Evolutionary conservation across 2,797 vertebrate species (phyloP).

Genomic region (Serranus cabrilla): DNA sequence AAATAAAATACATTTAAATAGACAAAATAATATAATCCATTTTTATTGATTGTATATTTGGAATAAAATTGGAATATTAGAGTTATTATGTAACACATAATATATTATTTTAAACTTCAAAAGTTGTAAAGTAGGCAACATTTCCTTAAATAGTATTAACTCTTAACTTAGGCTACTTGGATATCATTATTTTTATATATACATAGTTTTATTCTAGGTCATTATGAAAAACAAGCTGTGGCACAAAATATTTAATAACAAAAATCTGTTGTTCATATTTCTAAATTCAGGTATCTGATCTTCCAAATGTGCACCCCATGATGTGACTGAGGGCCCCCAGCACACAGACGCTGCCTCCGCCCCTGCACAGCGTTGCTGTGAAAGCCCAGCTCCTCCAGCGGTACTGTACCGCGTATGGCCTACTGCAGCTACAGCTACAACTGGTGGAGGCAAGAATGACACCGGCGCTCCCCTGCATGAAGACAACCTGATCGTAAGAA

Average conservation of each 20-base stretch:
- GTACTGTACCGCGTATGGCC: constrained; percentile 63
- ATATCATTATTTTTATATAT: no score
- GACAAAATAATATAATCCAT: no score
- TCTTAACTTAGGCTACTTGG: not conserved
- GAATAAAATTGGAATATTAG: no score
- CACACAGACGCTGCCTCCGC: constrained; percentile 54
- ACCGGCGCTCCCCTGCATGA: constrained; percentile 52
- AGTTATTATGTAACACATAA: no score
- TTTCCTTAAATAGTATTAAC: not conserved
- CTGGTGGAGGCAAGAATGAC: constrained; percentile 74
- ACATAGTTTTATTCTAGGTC: not conserved
- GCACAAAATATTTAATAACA: not conserved
- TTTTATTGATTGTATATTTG: no score
- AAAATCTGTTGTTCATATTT: not conserved
- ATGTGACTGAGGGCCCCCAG: not conserved
- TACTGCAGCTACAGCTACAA: constrained; percentile 69
- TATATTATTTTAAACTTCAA: no score
- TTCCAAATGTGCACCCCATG: not conserved
- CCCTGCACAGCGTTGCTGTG: constrained; percentile 60
- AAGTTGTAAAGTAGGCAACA: no score
- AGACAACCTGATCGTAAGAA: constrained; percentile 57
- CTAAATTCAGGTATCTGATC: not conserved
- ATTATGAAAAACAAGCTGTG: not conserved
- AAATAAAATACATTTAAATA: no score
- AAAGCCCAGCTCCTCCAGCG: constrained; percentile 60